Evolutionary conservation across 2,797 vertebrate species (phyloP).

Genomic region (Rhabdophis nuchalis): DNA sequence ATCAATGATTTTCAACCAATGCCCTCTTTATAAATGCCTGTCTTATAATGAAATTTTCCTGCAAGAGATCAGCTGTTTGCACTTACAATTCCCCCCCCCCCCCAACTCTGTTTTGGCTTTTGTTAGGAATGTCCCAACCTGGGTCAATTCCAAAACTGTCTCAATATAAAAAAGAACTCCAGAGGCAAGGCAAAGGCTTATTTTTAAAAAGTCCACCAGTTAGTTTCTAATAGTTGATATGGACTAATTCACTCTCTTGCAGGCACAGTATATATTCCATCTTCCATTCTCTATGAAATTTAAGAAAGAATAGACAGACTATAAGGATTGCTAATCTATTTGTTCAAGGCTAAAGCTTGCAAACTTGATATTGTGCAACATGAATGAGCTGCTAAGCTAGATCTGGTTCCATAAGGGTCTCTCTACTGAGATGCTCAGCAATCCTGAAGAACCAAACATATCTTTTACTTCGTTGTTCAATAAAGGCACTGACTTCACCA

Average conservation of each 20-base stretch:
- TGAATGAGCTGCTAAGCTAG: background rate
- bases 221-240: background rate
- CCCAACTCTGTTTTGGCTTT: background rate
- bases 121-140: background rate
- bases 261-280: background rate
- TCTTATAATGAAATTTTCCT: background rate
- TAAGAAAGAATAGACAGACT: background rate
- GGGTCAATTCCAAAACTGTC: background rate
- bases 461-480: background rate
- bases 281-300: background rate
- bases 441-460: background rate
- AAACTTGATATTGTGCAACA: background rate
- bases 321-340: background rate
- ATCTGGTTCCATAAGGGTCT: background rate
- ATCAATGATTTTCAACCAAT: background rate
- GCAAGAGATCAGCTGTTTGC: background rate
- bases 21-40: background rate
- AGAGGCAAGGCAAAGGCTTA: background rate
- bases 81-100: background rate
- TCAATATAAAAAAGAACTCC: background rate
- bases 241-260: background rate
- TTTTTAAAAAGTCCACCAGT: background rate
- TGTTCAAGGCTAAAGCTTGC: background rate
- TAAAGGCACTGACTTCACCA: background rate
- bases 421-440: background rate